phyloP scores from a whole-genome alignment of 2,797 vertebrate species.

The Tolypeutes matacus region DNA sequence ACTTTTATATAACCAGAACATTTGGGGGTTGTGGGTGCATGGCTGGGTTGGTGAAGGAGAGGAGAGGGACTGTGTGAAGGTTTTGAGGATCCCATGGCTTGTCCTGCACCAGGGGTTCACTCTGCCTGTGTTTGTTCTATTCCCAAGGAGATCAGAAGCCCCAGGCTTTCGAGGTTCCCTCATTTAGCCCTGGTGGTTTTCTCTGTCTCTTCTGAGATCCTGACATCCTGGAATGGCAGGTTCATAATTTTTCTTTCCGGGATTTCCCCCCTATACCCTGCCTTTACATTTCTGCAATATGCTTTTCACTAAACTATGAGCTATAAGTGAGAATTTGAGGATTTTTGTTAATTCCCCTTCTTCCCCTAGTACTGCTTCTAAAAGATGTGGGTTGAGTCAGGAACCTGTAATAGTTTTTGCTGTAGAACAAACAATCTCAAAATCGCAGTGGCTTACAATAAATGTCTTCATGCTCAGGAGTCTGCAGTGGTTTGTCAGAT shows the following conservation, averaged over 20 bases:
- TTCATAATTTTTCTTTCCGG: not conserved
- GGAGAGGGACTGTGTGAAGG: not conserved
- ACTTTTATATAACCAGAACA: not conserved
- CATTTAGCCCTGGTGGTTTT: not conserved
- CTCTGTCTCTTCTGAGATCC: not conserved
- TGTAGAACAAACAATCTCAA: not conserved
- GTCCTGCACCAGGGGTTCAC: not conserved
- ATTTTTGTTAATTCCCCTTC: not conserved
- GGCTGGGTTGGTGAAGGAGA: not conserved
- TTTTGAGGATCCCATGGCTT: not conserved
- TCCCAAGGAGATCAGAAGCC: not conserved
- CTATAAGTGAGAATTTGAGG: not conserved
- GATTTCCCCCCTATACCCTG: not conserved
- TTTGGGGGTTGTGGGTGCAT: not conserved
- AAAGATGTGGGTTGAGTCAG: constrained; percentile 18
- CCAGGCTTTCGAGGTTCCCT: not conserved
- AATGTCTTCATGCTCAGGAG: not conserved
- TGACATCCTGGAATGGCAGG: not conserved
- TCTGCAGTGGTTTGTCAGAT: not conserved
- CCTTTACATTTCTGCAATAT: not conserved
- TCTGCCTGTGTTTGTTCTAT: not conserved
- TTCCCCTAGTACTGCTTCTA: constrained; percentile 8
- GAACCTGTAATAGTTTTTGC: not conserved
- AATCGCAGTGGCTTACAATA: not conserved
- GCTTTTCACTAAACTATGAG: not conserved